These are phyloP conservation scores for Cabera pusaria DNA, from an alignment of 2,888 invertebrate genomes.

Conservation along the genomic window DNA sequence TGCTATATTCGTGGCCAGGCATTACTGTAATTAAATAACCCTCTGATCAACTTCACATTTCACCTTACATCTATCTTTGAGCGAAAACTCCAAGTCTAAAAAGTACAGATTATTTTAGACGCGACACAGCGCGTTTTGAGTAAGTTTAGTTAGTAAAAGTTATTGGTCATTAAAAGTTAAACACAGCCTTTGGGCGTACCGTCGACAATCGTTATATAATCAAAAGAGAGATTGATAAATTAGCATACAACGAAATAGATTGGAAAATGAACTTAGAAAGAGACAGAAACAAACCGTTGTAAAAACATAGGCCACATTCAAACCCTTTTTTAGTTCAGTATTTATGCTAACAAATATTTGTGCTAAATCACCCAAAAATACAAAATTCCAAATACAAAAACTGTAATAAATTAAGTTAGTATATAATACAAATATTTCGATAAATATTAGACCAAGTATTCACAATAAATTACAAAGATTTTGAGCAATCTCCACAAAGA, in stretches of 20 bases:
- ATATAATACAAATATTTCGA: conserved; percentile 27
- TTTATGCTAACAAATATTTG: conserved; percentile 22
- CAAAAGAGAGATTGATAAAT: neutral
- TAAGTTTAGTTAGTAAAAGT: conserved; percentile 13
- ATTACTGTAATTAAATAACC: neutral
- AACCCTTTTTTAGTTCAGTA: conserved; percentile 13
- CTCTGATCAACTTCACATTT: too few relatives aligned
- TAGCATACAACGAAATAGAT: too few relatives aligned
- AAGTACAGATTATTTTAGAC: conserved; percentile 19
- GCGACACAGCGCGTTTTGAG: conserved; percentile 12
- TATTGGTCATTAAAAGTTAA: conserved; percentile 32
- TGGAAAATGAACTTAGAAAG: neutral
- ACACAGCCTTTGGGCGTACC: conserved; percentile 38
- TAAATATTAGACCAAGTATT: conserved; percentile 53
- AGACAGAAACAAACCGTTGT: neutral
- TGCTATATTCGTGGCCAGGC: conserved; percentile 2
- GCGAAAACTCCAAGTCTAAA: conserved; percentile 32
- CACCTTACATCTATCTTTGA: conserved; percentile 29
- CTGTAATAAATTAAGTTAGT: conserved; percentile 25
- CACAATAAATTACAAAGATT: conserved; percentile 52
- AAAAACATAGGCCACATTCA: conserved; percentile 26
- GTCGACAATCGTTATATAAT: conserved; percentile 30
- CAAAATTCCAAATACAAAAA: conserved; percentile 25
- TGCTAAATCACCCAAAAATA: conserved; percentile 27
- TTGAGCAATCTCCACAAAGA: conserved; percentile 55